Base-by-base conservation (phyloP, 2,888 invertebrate species). In the Thera obeliscata region DNA sequence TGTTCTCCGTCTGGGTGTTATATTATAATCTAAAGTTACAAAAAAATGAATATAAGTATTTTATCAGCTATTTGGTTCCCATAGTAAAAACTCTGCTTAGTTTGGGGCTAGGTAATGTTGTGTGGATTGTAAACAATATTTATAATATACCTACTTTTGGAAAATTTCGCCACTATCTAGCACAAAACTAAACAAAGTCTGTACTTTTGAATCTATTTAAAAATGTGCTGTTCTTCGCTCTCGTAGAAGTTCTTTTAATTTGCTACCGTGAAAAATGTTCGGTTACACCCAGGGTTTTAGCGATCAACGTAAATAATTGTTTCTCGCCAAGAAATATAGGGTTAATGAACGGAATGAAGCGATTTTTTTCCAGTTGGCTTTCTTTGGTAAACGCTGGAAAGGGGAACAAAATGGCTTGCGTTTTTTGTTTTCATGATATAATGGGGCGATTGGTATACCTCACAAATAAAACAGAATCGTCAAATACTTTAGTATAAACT, bases 281-380 rank as follows among this genome's bases (percentile, higher is more conserved):
- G 72, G 71, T 65, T 74, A 79, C 74, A 76, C 75, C 73, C 71
- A 72, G 70, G 74, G 70, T 73, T 70, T 69, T 69, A 70, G 71
- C 73, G 74, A 75, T 79, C 75, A 76, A 78, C 78, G 79, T 82
- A 83, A 84, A 84, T 83, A 84, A 86, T 84, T 83, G 81, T 80
- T 77, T 74, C 70, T 71, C 75, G 75, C 77, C 75, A 70, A 69
- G 72, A 79, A 81, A 81, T 81, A 79, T 78, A 76, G 78, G 78
- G 80, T 79, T 83, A 86, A 84, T 83, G 83, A 77, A 77, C 78
- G 75, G 71, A 70, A 68, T 50, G 64, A 62, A 73, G 72, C 63
- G 70, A 73, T 67, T 73, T 74, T 22, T 73, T 72, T 73, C 62
- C 66, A 43, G 61, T 60, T 69, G 49, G 60, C 63, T 69, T 60